These are phyloP conservation scores for Beroe ovata DNA, from an alignment of 37 sponge, comb jelly and placozoan species.

Conservation along the genomic window DNA sequence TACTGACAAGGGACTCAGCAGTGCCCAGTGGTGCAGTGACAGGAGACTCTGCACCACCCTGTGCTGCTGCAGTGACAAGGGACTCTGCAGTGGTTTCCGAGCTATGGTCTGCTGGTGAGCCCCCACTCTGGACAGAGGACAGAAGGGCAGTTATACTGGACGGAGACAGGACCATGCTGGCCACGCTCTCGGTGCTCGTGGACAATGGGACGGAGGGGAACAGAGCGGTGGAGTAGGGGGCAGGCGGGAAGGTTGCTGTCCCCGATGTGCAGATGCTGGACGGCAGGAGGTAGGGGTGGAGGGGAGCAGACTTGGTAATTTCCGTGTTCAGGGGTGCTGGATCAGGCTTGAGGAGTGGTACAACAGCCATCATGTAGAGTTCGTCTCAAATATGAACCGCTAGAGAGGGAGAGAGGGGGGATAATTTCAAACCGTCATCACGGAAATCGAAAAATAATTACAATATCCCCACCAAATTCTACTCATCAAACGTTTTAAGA, in stretches of 20 bases:
- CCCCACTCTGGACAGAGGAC: neutral
- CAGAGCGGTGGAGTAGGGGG: neutral
- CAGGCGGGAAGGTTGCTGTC: neutral
- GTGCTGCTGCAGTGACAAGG: too few relatives aligned
- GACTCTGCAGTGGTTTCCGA: too few relatives aligned
- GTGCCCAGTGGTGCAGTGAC: too few relatives aligned
- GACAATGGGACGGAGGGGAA: neutral
- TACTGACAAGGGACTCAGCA: neutral
- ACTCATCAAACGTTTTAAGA: neutral
- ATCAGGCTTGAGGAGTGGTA: slow-evolving; percentile 7
- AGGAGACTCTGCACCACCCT: too few relatives aligned
- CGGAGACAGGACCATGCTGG: slow-evolving; percentile 16
- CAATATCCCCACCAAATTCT: neutral
- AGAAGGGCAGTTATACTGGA: slow-evolving; percentile 31
- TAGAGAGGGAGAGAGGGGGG: too few relatives aligned
- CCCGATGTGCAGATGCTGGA: too few relatives aligned
- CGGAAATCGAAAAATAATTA: neutral
- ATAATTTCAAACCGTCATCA: too few relatives aligned
- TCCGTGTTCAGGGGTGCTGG: neutral
- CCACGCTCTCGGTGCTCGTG: neutral
- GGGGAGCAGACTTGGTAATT: slow-evolving; percentile 15
- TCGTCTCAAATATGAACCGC: too few relatives aligned
- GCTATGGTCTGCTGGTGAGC: too few relatives aligned
- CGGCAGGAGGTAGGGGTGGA: slow-evolving; percentile 44
- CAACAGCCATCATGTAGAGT: slow-evolving; percentile 17